Evolutionary conservation across 2,888 invertebrate genomes (phyloP).

Genomic region (Darwinula stevensoni): DNA sequence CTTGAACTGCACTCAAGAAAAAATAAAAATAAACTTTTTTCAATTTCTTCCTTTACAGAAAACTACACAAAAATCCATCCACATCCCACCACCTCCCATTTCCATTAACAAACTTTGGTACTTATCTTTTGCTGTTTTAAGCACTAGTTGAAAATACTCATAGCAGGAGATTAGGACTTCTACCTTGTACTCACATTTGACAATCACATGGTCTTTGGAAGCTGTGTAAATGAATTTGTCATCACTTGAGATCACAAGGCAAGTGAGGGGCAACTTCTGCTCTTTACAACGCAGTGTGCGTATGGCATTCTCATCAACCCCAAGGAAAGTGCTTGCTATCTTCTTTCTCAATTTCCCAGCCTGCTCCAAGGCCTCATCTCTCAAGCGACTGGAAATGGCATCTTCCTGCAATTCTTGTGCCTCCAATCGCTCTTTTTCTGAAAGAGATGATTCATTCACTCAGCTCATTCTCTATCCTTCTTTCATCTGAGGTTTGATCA

Average conservation of each 20-base stretch:
- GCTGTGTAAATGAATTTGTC: constrained; percentile 41
- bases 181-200: constrained; percentile 59
- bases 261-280: constrained; percentile 46
- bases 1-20: too few species aligned
- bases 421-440: constrained; percentile 33
- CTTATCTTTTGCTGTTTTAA: too few species aligned
- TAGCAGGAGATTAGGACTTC: too few species aligned
- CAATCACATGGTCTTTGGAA: constrained; percentile 56
- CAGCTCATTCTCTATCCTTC: too few species aligned
- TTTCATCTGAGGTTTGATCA: too few species aligned
- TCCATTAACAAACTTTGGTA: too few species aligned
- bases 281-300: constrained; percentile 33
- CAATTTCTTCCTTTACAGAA: too few species aligned
- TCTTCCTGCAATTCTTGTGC: constrained; percentile 26
- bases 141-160: too few species aligned
- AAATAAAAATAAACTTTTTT: too few species aligned
- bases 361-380: constrained; percentile 57
- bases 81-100: too few species aligned
- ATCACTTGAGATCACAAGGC: constrained; percentile 43
- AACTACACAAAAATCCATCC: too few species aligned
- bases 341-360: constrained; percentile 43
- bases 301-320: constrained; percentile 14
- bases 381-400: constrained; percentile 38
- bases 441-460: constrained; percentile 8
- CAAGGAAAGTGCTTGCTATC: constrained; percentile 31